These are phyloP conservation scores for Pharmacophagus antenor DNA, from an alignment of 2,888 invertebrate species.

Conservation along the genomic window DNA sequence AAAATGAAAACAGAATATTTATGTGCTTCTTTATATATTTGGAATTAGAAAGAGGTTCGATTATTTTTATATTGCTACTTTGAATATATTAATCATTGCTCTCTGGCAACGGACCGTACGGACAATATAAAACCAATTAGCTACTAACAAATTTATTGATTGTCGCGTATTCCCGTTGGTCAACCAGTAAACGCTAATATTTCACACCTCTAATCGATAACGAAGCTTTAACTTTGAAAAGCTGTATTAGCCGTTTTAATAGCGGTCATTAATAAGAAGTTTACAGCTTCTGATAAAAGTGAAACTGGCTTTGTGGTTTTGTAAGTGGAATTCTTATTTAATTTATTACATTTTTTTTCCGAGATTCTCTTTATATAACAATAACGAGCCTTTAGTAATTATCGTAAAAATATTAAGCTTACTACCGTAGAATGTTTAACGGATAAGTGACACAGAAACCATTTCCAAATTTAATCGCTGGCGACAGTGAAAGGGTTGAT, in stretches of 20 bases:
- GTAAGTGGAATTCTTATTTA: slow-evolving; percentile 16
- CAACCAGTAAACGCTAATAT: slow-evolving; percentile 17
- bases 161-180: slow-evolving; percentile 2
- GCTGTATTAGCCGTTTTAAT: slow-evolving; percentile 20
- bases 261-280: slow-evolving; percentile 22
- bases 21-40: no score
- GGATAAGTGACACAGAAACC: neutral
- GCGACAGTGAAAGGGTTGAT: no score
- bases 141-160: slow-evolving; percentile 19
- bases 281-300: slow-evolving; percentile 24
- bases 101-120: neutral
- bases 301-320: slow-evolving; percentile 19
- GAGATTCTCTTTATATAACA: neutral
- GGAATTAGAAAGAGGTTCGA: neutral
- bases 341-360: neutral
- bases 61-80: slow-evolving; percentile 6
- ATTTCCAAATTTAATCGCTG: neutral
- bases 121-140: slow-evolving; percentile 17
- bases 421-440: slow-evolving; percentile 7
- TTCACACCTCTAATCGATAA: slow-evolving; percentile 17
- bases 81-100: slow-evolving; percentile 5
- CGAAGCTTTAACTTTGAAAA: slow-evolving; percentile 10
- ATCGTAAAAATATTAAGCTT: slow-evolving; percentile 7
- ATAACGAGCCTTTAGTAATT: slow-evolving; percentile 9
- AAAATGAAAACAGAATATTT: no score